Evolutionary conservation across 2,797 vertebrate genomes (phyloP).

Genomic region (Furcifer pardalis): DNA sequence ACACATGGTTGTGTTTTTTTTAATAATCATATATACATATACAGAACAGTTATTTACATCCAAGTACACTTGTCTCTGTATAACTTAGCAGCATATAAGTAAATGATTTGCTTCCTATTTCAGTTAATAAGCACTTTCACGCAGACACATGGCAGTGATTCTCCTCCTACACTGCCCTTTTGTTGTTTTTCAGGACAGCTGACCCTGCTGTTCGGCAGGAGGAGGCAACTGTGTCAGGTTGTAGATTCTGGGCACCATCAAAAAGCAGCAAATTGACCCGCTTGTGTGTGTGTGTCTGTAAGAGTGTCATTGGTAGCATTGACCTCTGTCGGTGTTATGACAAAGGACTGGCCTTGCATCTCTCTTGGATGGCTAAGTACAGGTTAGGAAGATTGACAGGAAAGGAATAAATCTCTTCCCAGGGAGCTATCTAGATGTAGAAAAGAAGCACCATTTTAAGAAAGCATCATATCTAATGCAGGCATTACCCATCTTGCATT

Average conservation of each 20-base stretch:
- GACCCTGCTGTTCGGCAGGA: neutral
- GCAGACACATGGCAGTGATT: conserved; percentile 30
- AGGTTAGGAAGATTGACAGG: too few species aligned
- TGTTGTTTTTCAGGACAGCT: too few species aligned
- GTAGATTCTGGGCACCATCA: neutral
- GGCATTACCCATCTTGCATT: neutral
- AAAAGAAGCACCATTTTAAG: neutral
- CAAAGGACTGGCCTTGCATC: neutral
- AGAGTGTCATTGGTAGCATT: neutral
- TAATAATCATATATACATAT: conserved; percentile 54
- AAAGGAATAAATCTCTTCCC: neutral
- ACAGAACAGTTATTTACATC: conserved; percentile 61
- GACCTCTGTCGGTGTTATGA: neutral
- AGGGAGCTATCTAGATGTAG: neutral
- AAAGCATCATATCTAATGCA: neutral
- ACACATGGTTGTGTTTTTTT: conserved; percentile 53
- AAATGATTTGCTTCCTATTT: conserved; percentile 43
- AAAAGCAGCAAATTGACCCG: too few species aligned
- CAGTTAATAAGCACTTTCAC: conserved; percentile 37
- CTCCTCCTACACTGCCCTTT: neutral
- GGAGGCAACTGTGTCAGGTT: neutral
- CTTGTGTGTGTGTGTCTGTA: neutral
- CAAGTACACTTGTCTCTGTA: conserved; percentile 56
- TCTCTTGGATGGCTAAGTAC: neutral
- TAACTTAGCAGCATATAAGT: conserved; percentile 48